Evolutionary conservation across 2,113 vertebrate species (phyloP), one percentile per base, ranked within the genome.

Genomic region (Vireo altiloquus): DNA sequence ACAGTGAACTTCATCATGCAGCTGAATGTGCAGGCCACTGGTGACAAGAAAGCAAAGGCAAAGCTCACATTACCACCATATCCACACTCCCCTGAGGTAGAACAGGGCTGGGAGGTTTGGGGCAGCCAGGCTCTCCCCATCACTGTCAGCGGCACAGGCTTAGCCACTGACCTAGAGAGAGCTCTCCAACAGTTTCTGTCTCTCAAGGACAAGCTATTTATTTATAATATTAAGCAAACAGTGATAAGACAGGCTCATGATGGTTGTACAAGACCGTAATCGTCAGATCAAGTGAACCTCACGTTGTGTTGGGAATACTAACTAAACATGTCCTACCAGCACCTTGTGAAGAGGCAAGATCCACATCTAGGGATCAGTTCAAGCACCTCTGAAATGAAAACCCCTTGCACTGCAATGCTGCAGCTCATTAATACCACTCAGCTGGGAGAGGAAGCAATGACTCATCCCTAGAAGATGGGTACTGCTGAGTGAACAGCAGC

Each of bases 1-100:
- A 98, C 98, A 1, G 98, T 98, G 97, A 98, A 98, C 89, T 98
- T 98, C 98, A 98, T 97, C 96, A 98, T 97, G 87, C 98, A 98
- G 97, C 98, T 98, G 95, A 98, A 98, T 0, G 98, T 98, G 88
- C 98, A 98, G 60, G 98, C 96, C 97, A 98, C 98, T 98, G 91
- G 18, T 69, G 46, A 31, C 2, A 42, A 52, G 80, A 31, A 78
- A 59, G 47, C 42, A 95, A 89, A 94, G 53, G 31, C 71, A 86
- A 60, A 90, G 56, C 37, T 94, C 65, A 49, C 3, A 1, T 91
- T 66, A 80, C 19, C 68, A 83, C 64, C 35, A 70, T 23, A 61
- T 9, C 84, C 2, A 9, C 22, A 13, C 11, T 59, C 9, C 20
- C 31, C 57, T 31, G 25, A 2, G 1, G 27, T 3, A 70, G 23